These are phyloP conservation scores for Pluvianellus socialis DNA, from an alignment of 2,113 vertebrate genomes.

Conservation along the genomic window DNA sequence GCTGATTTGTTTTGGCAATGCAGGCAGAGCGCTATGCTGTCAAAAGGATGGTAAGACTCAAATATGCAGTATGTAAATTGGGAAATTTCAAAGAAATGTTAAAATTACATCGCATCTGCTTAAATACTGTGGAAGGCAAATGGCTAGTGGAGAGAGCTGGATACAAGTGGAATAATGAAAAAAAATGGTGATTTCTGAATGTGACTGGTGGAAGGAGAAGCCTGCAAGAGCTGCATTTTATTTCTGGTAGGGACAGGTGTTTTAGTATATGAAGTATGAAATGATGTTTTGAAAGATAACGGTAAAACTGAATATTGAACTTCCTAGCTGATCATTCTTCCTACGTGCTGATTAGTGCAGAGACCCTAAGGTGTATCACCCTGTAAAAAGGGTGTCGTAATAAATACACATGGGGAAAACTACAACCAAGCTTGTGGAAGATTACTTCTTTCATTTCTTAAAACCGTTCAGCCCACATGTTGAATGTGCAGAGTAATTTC, in stretches of 20 bases:
- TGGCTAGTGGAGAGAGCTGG: background rate
- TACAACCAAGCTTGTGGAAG: background rate
- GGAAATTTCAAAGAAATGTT: background rate
- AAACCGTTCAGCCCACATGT: accelerated
- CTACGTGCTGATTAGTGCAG: background rate
- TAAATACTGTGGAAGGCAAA: background rate
- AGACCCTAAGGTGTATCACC: background rate
- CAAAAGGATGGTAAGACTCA: background rate
- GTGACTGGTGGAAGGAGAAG: background rate
- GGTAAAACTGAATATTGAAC: background rate
- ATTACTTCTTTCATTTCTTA: background rate
- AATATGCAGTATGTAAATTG: background rate
- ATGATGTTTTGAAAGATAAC: background rate
- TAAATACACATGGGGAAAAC: background rate
- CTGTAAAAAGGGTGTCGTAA: background rate
- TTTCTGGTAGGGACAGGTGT: background rate
- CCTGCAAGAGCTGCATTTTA: background rate
- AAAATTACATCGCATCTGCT: background rate
- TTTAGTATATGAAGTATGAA: background rate
- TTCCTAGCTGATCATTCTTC: background rate
- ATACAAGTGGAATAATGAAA: background rate
- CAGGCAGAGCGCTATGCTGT: background rate
- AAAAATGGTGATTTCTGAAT: background rate
- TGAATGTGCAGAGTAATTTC: background rate
- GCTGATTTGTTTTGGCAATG: conserved; percentile 13